Conservation (phyloP, 2,797 vertebrate genomes). For the Rhabdophis nuchalis region DNA sequence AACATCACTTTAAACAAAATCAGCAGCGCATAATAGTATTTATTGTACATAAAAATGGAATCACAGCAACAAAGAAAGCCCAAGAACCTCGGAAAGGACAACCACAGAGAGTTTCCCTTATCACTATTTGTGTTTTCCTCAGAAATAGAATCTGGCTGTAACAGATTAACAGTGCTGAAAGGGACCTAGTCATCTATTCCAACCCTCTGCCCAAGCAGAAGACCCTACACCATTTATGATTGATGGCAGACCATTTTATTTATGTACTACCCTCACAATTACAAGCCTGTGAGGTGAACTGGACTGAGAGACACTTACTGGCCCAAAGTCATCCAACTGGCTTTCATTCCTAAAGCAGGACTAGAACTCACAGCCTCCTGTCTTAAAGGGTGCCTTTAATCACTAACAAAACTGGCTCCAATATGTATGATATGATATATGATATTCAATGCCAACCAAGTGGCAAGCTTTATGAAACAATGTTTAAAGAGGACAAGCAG, state of each 20-base stretch:
- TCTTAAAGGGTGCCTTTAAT: not conserved
- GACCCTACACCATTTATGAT: not conserved
- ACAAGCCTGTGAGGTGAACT: not conserved
- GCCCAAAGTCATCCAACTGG: not conserved
- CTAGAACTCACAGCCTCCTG: not conserved
- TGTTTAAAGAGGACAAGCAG: not conserved
- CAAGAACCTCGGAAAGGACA: not conserved
- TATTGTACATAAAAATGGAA: not conserved
- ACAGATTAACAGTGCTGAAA: not conserved
- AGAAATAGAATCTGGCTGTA: not conserved
- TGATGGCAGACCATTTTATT: not conserved
- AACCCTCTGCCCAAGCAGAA: not conserved
- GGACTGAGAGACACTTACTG: not conserved
- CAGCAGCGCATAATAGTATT: not conserved
- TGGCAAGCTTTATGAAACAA: not conserved
- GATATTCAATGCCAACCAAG: not conserved
- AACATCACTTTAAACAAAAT: not conserved
- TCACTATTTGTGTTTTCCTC: not conserved
- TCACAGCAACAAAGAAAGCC: not conserved
- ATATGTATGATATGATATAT: not conserved
- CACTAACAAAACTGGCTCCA: not conserved
- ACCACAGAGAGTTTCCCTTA: not conserved
- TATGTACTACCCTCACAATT: not conserved
- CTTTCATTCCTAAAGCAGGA: not conserved
- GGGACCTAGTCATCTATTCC: not conserved